phyloP scores from a whole-genome alignment of 2,797 vertebrate species.

The Chaetophractus vellerosus region DNA sequence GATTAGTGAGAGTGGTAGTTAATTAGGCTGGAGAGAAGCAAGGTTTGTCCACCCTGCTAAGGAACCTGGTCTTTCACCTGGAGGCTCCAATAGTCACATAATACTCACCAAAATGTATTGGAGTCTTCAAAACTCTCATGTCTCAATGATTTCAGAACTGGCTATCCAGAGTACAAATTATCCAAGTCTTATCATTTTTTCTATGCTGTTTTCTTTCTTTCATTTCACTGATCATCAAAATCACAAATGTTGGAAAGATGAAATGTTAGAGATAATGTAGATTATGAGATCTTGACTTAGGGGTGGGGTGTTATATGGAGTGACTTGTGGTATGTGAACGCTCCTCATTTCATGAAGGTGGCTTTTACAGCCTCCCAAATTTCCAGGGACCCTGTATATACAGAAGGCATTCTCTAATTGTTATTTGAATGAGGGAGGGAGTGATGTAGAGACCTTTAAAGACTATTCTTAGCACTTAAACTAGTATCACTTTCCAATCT shows the following conservation, averaged over 20 bases:
- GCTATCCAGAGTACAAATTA: slow-evolving; percentile 16
- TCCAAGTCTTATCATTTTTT: background rate
- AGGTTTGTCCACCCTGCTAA: background rate
- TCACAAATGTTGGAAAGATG: slow-evolving; percentile 19
- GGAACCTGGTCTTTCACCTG: background rate
- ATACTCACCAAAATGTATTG: background rate
- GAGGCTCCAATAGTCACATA: background rate
- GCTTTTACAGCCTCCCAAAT: background rate
- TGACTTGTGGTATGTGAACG: background rate
- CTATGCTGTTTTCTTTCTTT: background rate
- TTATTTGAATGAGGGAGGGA: background rate
- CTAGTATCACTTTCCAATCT: background rate
- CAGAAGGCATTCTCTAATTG: slow-evolving; percentile 8
- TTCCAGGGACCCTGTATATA: background rate
- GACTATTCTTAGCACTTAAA: background rate
- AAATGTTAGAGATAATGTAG: background rate
- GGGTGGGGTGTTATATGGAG: background rate
- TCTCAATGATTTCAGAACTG: slow-evolving; percentile 32
- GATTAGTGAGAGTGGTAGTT: background rate
- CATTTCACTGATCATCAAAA: slow-evolving; percentile 22
- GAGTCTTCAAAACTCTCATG: slow-evolving; percentile 34
- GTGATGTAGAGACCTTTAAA: background rate
- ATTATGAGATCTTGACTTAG: background rate
- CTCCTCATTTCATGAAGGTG: background rate
- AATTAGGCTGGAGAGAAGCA: background rate